Evolutionary conservation across 2,113 vertebrate species (phyloP).

Genomic region (Ageneiosus marmoratus): DNA sequence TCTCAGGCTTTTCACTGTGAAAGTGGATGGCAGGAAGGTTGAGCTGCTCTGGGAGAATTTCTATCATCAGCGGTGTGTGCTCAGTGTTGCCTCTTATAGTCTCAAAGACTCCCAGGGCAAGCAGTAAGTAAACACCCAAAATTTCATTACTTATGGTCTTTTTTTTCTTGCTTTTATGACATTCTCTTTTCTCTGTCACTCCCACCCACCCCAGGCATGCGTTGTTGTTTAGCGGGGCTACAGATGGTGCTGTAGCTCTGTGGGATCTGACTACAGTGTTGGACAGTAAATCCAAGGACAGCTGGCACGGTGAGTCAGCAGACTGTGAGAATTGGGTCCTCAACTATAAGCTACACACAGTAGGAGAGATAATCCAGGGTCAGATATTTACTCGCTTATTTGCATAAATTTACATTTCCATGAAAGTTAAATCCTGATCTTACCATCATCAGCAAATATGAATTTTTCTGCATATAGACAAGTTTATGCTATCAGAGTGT

Average conservation of each 20-base stretch:
- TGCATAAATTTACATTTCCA: conserved; percentile 6
- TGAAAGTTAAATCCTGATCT: neutral
- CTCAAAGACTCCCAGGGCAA: conserved; percentile 57
- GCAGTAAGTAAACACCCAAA: conserved; percentile 70
- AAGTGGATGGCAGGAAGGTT: conserved; percentile 70
- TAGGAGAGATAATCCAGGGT: conserved; percentile 24
- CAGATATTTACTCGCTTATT: conserved; percentile 20
- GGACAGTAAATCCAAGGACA: conserved; percentile 41
- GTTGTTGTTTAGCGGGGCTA: conserved; percentile 86
- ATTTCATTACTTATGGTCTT: neutral
- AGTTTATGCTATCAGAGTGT: no score
- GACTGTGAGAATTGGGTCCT: conserved; percentile 29
- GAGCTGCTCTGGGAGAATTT: conserved; percentile 85
- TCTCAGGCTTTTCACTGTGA: conserved; percentile 82
- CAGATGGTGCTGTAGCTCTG: conserved; percentile 84
- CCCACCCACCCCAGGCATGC: conserved; percentile 65
- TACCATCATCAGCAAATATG: neutral
- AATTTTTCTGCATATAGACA: neutral
- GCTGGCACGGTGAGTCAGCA: conserved; percentile 58
- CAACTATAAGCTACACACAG: conserved; percentile 11
- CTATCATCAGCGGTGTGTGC: conserved; percentile 89
- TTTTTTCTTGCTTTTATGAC: neutral
- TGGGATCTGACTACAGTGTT: conserved; percentile 80
- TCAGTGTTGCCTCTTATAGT: conserved; percentile 79
- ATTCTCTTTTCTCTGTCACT: conserved; percentile 25